Evolutionary conservation across 2,113 vertebrate species (phyloP).

Genomic region (Archocentrus centrarchus): DNA sequence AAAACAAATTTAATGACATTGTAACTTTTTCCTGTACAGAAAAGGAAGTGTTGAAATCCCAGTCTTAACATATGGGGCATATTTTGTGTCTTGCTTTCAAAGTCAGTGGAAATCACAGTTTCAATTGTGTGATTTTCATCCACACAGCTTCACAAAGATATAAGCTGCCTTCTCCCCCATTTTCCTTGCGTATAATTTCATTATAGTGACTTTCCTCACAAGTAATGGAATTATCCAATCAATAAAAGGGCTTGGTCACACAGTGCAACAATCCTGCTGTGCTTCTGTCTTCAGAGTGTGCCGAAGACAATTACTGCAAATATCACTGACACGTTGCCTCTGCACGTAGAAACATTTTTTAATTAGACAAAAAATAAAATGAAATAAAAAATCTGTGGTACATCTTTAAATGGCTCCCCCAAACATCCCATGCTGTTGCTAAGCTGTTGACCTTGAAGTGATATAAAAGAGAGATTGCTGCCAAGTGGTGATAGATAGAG

Average conservation of each 20-base stretch:
- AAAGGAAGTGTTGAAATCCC: not conserved
- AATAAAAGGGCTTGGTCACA: slow-evolving; percentile 51
- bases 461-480: slow-evolving; percentile 52
- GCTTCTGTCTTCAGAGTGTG: slow-evolving; percentile 10
- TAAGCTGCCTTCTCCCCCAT: not conserved
- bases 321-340: slow-evolving; percentile 1
- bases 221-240: slow-evolving; percentile 54
- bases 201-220: slow-evolving; percentile 30
- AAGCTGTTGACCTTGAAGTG: slow-evolving; percentile 56
- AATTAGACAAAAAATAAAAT: slow-evolving; percentile 13
- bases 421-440: slow-evolving; percentile 13
- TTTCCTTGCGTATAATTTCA: slow-evolving; percentile 22
- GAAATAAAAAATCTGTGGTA: not conserved
- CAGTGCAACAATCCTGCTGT: slow-evolving; percentile 11
- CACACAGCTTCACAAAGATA: not conserved
- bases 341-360: not conserved
- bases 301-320: slow-evolving; percentile 32
- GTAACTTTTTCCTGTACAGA: not conserved
- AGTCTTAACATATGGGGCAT: not conserved
- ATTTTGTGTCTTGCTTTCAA: not conserved
- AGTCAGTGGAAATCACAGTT: slow-evolving; percentile 2
- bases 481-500: slow-evolving; percentile 50
- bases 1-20: not conserved
- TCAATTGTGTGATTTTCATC: not conserved
- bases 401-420: not conserved